Conservation (phyloP, 2,797 vertebrate species). For the Esox masquinongy region DNA sequence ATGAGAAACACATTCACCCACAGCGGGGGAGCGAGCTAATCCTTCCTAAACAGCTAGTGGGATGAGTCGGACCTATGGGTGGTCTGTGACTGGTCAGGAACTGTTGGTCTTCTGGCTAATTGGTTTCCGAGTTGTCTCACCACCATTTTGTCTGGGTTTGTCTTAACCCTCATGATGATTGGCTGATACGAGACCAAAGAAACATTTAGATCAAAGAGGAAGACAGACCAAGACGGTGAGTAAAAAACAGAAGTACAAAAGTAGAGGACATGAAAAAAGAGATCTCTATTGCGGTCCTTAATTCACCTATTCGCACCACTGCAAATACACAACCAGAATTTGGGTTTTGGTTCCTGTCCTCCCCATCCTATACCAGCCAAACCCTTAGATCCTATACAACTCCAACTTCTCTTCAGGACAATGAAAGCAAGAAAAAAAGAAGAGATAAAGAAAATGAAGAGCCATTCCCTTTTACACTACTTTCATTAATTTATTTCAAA, state of each 20-base stretch:
- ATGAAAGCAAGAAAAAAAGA: too few relatives aligned
- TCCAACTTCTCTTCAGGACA: too few relatives aligned
- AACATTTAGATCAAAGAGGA: not conserved
- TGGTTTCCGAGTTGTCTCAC: not conserved
- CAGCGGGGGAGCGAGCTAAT: constrained; percentile 41
- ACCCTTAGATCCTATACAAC: too few relatives aligned
- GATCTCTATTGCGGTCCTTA: not conserved
- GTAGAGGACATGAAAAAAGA: not conserved
- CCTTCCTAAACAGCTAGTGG: constrained; percentile 25
- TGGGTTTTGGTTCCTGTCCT: not conserved
- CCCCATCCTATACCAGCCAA: not conserved
- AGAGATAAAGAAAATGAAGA: too few relatives aligned
- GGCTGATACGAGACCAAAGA: not conserved
- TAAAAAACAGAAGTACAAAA: not conserved
- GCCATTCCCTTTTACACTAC: too few relatives aligned
- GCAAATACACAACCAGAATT: not conserved
- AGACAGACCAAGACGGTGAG: not conserved
- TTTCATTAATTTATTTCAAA: too few relatives aligned
- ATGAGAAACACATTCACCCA: not conserved
- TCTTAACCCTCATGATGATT: not conserved
- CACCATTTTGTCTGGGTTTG: not conserved
- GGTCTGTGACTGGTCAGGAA: constrained; percentile 43
- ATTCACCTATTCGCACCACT: not conserved
- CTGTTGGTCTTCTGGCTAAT: not conserved
- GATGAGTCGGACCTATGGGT: constrained; percentile 53